These are phyloP conservation scores for Nycticorax nycticorax DNA, from an alignment of 2,113 vertebrate genomes.

Conservation along the genomic window DNA sequence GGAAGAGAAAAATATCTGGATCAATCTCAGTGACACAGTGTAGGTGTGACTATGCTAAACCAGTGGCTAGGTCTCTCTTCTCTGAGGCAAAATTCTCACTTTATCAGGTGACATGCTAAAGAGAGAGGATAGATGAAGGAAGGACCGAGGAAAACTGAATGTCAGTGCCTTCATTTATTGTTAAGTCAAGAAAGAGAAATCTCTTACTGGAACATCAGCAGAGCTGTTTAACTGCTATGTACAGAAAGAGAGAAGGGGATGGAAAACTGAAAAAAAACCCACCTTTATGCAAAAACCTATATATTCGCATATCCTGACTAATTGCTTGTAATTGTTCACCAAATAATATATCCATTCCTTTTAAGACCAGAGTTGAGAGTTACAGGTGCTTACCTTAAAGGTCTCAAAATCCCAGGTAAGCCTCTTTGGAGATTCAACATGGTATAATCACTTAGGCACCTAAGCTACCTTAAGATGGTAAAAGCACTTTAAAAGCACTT, in stretches of 20 bases:
- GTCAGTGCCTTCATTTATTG: neutral
- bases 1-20: neutral
- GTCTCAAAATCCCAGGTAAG: constrained; percentile 15
- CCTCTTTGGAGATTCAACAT: neutral
- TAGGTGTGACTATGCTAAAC: neutral
- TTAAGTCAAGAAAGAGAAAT: neutral
- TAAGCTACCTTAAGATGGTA: constrained; percentile 7
- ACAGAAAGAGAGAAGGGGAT: neutral
- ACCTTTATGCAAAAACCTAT: neutral
- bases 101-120: neutral
- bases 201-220: neutral
- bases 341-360: neutral
- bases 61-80: neutral
- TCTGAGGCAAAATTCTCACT: neutral
- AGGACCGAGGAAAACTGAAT: neutral
- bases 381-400: neutral
- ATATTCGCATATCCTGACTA: neutral
- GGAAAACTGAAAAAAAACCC: neutral
- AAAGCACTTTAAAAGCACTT: constrained; percentile 28
- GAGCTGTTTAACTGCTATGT: neutral
- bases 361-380: neutral
- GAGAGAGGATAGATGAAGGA: neutral
- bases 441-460: neutral
- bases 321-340: neutral
- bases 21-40: neutral